Conservation (phyloP, 2,888 invertebrate genomes). For the Stenurella melanura region DNA sequence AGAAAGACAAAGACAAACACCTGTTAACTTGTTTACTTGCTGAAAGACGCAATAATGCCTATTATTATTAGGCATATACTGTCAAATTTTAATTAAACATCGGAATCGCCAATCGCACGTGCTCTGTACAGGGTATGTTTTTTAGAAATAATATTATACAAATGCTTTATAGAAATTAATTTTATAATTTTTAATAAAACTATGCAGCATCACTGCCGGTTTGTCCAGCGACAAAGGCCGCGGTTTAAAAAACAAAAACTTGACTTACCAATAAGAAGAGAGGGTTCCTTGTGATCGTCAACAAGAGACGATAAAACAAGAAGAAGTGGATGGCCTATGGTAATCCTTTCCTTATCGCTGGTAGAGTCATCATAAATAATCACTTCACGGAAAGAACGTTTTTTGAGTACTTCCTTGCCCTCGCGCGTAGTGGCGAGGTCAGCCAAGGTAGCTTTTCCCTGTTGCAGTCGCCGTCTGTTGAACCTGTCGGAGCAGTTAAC, state of each 20-base stretch:
- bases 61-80: not conserved
- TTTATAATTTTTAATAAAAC: not conserved
- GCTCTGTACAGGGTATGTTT: no score
- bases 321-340: constrained; percentile 78
- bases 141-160: not conserved
- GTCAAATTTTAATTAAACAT: no score
- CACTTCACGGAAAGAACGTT: constrained; percentile 77
- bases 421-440: constrained; percentile 80
- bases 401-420: constrained; percentile 78
- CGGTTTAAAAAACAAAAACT: constrained; percentile 10
- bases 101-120: no score
- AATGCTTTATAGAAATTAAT: not conserved
- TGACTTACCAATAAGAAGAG: constrained; percentile 80
- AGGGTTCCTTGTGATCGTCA: constrained; percentile 80
- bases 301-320: constrained; percentile 80
- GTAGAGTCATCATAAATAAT: constrained; percentile 83
- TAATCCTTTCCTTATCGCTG: constrained; percentile 77
- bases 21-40: not conserved
- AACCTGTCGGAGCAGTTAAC: constrained; percentile 83
- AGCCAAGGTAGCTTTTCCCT: constrained; percentile 78
- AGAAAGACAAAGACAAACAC: not conserved
- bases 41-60: not conserved
- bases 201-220: not conserved
- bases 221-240: not conserved
- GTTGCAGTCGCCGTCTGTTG: constrained; percentile 80